These are phyloP conservation scores for Lichenostomus cassidix DNA, from an alignment of 2,113 vertebrate species.

Conservation along the genomic window DNA sequence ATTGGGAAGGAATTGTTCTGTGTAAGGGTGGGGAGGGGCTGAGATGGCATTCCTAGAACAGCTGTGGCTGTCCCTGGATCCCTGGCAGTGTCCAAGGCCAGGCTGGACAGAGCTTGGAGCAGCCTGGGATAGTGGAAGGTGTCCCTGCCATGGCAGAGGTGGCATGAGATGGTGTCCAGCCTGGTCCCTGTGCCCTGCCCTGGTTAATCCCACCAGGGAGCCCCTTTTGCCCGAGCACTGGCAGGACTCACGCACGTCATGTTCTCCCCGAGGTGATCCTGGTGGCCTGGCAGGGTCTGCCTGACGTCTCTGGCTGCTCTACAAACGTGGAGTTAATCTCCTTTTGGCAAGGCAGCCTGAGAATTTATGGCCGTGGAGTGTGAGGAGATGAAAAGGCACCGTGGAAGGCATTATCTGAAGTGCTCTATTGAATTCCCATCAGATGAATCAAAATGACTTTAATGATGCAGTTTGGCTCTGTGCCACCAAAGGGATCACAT, in stretches of 20 bases:
- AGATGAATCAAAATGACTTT: neutral
- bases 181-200: neutral
- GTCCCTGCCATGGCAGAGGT: neutral
- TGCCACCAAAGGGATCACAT: neutral
- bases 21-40: too few species aligned
- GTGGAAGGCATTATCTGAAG: neutral
- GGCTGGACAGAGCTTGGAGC: neutral
- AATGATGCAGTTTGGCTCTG: neutral
- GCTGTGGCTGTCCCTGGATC: neutral
- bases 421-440: constrained; percentile 27
- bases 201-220: neutral
- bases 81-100: neutral
- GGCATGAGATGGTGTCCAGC: neutral
- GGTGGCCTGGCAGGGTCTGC: neutral
- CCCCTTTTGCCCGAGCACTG: neutral
- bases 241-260: neutral
- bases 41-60: neutral
- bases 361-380: neutral
- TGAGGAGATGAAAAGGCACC: constrained; percentile 46
- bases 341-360: neutral
- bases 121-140: accelerated
- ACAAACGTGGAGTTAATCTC: constrained; percentile 20
- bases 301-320: constrained; percentile 28
- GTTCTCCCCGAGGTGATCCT: neutral
- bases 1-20: too few species aligned